A percentile compares a stretch with the other conserved stretches of the same genome.
Conservation (phyloP, 2,113 vertebrate genomes). For the Phyllostomus discolor region DNA sequence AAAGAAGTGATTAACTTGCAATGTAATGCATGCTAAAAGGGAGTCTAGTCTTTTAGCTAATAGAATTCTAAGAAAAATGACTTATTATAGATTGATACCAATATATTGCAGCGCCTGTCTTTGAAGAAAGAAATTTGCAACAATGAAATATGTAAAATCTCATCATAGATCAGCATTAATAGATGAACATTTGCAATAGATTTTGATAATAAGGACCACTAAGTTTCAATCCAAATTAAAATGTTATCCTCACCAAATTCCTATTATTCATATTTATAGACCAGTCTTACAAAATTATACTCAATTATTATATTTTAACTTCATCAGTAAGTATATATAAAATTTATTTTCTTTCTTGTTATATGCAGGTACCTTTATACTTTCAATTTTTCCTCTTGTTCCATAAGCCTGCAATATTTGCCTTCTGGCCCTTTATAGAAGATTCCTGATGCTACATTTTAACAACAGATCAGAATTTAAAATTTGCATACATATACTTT, state of each 20-base stretch:
- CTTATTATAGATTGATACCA: neutral
- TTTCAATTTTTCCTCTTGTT: neutral
- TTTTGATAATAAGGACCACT: neutral
- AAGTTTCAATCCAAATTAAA: neutral
- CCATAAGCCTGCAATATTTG: conserved; percentile 21
- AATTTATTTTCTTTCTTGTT: neutral
- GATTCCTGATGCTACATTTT: neutral
- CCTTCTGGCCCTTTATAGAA: neutral
- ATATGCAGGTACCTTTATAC: neutral
- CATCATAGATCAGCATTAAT: neutral
- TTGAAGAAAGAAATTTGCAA: conserved; percentile 39
- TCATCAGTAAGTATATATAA: neutral
- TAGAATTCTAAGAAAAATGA: conserved; percentile 51
- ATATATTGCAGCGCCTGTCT: neutral
- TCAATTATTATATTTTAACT: conserved; percentile 22
- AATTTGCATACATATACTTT: neutral
- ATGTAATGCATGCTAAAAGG: conserved; percentile 48
- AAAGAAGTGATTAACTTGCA: conserved; percentile 41
- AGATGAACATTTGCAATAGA: conserved; percentile 14
- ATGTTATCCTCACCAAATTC: neutral
- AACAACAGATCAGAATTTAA: conserved; percentile 18
- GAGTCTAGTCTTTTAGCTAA: conserved; percentile 51
- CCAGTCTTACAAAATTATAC: neutral
- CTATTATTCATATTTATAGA: conserved; percentile 24
- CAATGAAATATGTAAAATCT: conserved; percentile 27